Percentiles rank a stretch among this genome's conserved stretches.
These are phyloP conservation scores for Trichosurus vulpecula DNA, from an alignment of 2,797 vertebrate genomes.

Conservation along the genomic window DNA sequence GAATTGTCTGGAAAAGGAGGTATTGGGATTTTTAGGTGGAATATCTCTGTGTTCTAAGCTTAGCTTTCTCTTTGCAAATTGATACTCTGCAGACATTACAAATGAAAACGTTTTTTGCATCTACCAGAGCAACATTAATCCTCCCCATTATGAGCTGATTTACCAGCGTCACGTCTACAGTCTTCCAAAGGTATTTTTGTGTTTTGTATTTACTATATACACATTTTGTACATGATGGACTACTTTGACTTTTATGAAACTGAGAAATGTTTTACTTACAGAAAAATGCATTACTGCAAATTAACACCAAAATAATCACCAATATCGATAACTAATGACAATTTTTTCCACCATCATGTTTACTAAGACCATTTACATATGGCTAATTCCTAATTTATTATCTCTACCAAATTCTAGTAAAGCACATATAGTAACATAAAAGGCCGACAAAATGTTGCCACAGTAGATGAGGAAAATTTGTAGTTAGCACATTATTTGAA, in stretches of 20 bases:
- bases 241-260: constrained; percentile 48
- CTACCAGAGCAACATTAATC: constrained; percentile 94
- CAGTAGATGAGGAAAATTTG: constrained; percentile 28
- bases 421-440: constrained; percentile 35
- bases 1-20: fast-evolving
- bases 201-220: not conserved
- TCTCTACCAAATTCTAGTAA: constrained; percentile 24
- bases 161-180: constrained; percentile 95
- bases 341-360: constrained; percentile 29
- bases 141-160: constrained; percentile 96
- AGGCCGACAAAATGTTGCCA: not conserved
- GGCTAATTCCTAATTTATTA: constrained; percentile 10
- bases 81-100: constrained; percentile 87
- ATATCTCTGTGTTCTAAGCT: fast-evolving
- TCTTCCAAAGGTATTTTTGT: constrained; percentile 92
- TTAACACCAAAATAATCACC: not conserved
- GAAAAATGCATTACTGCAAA: constrained; percentile 13
- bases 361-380: constrained; percentile 10
- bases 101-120: constrained; percentile 97
- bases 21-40: not conserved
- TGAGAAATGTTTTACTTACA: constrained; percentile 49
- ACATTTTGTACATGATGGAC: not conserved
- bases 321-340: constrained; percentile 22
- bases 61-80: not conserved
- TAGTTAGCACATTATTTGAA: constrained; percentile 11